Evolutionary conservation across 2,797 vertebrate genomes (phyloP).

Genomic region (Crocodylus rhombifer): DNA sequence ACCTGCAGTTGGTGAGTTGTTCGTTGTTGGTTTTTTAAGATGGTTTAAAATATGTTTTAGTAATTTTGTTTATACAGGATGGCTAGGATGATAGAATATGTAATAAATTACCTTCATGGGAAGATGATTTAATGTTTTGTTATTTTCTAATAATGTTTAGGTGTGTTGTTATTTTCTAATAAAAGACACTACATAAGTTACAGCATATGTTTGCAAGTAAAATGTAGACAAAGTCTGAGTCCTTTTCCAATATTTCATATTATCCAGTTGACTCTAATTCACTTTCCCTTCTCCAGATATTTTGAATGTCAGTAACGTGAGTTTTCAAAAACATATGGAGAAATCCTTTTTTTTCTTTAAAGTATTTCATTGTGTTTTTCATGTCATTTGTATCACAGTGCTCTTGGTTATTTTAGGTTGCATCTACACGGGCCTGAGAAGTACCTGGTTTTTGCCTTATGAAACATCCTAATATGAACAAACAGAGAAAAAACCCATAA

Average conservation of each 20-base stretch:
- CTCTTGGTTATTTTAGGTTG: neutral
- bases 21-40: neutral
- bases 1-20: neutral
- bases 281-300: too few relatives aligned
- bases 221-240: neutral
- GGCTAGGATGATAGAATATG: neutral
- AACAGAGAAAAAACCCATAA: neutral
- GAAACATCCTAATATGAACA: neutral
- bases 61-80: neutral
- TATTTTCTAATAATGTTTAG: slow-evolving; percentile 11
- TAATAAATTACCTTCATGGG: neutral
- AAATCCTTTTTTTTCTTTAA: slow-evolving; percentile 2
- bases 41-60: neutral
- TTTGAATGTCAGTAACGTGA: slow-evolving; percentile 4
- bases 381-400: neutral
- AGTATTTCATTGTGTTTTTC: neutral
- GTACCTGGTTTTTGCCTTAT: neutral
- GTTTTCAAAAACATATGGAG: slow-evolving; percentile 21
- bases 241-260: neutral
- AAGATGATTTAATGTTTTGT: neutral
- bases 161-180: neutral
- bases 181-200: slow-evolving; percentile 40
- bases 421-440: neutral
- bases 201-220: neutral
- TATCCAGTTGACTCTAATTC: too few relatives aligned